A percentile compares a stretch with the other conserved stretches of the same genome.
Evolutionary conservation across 2,113 vertebrate species (phyloP).

Genomic region (Casuarius casuarius): DNA sequence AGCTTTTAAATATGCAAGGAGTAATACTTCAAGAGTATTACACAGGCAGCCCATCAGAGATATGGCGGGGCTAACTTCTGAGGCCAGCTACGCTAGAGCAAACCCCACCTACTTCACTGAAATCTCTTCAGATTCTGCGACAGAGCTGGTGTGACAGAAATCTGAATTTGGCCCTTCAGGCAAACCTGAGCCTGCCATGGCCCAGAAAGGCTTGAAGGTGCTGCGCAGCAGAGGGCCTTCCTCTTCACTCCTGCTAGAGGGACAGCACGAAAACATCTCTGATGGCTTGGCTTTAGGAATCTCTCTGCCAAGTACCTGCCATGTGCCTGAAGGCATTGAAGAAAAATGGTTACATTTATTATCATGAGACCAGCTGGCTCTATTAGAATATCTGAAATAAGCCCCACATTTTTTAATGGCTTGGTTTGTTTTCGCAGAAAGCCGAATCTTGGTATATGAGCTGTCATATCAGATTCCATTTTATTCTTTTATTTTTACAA

Average conservation of each 20-base stretch:
- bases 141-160: constrained; percentile 25
- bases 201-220: neutral
- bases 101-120: neutral
- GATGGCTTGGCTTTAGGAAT: neutral
- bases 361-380: neutral
- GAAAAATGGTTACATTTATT: neutral
- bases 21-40: neutral
- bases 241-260: neutral
- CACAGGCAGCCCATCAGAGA: neutral
- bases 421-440: constrained; percentile 40
- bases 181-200: neutral
- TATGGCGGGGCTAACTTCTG: neutral
- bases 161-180: neutral
- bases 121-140: neutral
- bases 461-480: constrained; percentile 56
- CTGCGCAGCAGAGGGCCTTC: neutral
- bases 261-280: neutral
- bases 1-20: neutral
- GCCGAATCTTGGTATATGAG: constrained; percentile 16
- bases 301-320: constrained; percentile 24
- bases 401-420: constrained; percentile 21
- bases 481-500: constrained; percentile 66
- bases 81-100: neutral
- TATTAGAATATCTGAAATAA: constrained; percentile 25
- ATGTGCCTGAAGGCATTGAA: constrained; percentile 4